Conservation (phyloP, 2,797 vertebrate species). For the Allobates femoralis region DNA sequence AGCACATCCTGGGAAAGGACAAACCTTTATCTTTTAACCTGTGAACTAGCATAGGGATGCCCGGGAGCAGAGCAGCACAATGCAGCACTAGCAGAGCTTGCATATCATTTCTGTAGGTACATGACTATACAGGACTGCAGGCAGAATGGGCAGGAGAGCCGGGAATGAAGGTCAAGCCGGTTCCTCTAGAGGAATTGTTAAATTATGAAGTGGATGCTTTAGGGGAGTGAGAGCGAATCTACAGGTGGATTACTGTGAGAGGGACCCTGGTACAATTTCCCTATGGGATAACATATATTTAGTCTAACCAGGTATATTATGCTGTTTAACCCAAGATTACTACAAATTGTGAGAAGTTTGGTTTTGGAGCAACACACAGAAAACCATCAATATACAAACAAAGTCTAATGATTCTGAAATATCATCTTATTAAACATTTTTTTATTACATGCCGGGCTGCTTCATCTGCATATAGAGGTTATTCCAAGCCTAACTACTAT, state of each 20-base stretch:
- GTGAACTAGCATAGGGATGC: conserved; percentile 5
- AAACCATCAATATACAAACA: not conserved
- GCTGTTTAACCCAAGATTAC: not conserved
- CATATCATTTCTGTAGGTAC: conserved; percentile 29
- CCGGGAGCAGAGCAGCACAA: not conserved
- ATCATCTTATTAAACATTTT: not conserved
- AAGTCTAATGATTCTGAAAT: no score
- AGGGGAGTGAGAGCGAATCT: not conserved
- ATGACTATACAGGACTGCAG: conserved; percentile 13
- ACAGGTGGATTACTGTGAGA: not conserved
- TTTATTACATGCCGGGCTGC: not conserved
- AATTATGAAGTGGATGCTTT: not conserved
- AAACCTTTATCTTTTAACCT: conserved; percentile 14
- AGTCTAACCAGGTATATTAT: not conserved
- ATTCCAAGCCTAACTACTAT: not conserved
- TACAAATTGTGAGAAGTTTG: not conserved
- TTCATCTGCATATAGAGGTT: not conserved
- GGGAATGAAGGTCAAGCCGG: conserved; percentile 10
- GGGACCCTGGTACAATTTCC: not conserved
- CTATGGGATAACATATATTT: not conserved
- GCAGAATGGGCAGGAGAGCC: conserved; percentile 3
- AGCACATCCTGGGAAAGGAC: not conserved
- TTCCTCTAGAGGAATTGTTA: not conserved
- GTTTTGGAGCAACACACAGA: not conserved
- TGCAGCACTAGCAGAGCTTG: not conserved